Percentiles rank a stretch among this genome's conserved stretches.
These are phyloP conservation scores for Porites divaricata DNA, from an alignment of 92 coral and sea anemone genomes.

Conservation along the genomic window DNA sequence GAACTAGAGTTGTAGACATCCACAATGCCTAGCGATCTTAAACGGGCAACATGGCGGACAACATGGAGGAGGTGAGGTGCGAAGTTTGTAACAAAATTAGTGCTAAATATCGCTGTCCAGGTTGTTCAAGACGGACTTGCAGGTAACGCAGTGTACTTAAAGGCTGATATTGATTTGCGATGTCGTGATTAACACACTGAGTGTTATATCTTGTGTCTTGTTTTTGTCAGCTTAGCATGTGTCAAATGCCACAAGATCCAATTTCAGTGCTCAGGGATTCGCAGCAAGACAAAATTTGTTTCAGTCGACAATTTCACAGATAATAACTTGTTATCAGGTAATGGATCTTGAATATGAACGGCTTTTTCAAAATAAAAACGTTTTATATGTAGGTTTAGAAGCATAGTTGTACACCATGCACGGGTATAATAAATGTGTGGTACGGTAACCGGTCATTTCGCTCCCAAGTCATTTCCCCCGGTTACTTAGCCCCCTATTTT, in stretches of 20 bases:
- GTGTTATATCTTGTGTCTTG: not conserved
- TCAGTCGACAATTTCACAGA: slow-evolving; percentile 72
- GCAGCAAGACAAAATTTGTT: slow-evolving; percentile 80
- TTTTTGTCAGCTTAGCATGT: slow-evolving; percentile 71
- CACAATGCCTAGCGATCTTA: slow-evolving; percentile 8
- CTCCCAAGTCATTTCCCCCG: too few relatives aligned
- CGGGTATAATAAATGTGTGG: too few relatives aligned
- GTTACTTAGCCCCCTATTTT: too few relatives aligned
- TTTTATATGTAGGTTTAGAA: too few relatives aligned
- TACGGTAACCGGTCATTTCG: too few relatives aligned
- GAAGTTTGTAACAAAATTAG: slow-evolving; percentile 68
- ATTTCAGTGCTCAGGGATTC: slow-evolving; percentile 76
- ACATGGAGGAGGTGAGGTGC: slow-evolving; percentile 20
- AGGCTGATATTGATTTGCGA: not conserved
- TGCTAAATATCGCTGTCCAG: slow-evolving; percentile 89
- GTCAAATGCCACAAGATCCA: slow-evolving; percentile 82
- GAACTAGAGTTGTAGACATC: not conserved
- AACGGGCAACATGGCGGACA: slow-evolving; percentile 30
- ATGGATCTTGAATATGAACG: not conserved
- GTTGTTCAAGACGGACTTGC: slow-evolving; percentile 82
- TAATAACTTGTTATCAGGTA: slow-evolving; percentile 81
- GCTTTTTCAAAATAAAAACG: not conserved
- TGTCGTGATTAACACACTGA: not conserved
- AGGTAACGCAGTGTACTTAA: slow-evolving; percentile 54
- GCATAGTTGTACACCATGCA: too few relatives aligned